phyloP scores from a whole-genome alignment of 2,113 vertebrate species.

The Hippocampus zosterae region DNA sequence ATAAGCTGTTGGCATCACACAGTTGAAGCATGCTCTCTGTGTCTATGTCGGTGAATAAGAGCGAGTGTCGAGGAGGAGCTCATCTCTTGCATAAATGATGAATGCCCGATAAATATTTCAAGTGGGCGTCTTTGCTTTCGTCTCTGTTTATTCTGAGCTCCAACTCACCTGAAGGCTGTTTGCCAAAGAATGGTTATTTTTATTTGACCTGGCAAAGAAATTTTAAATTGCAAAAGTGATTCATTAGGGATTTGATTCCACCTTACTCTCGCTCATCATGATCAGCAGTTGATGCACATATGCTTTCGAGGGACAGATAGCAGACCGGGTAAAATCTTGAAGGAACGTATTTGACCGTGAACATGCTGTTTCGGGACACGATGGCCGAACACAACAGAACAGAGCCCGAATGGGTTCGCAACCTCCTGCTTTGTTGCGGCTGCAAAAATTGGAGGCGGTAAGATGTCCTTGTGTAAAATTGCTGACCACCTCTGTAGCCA shows the following conservation, averaged over 20 bases:
- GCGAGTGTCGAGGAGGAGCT: constrained; percentile 71
- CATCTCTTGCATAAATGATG: constrained; percentile 80
- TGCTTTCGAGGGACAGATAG: constrained; percentile 40
- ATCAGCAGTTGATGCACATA: constrained; percentile 31
- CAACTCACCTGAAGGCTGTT: constrained; percentile 65
- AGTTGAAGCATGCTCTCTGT: constrained; percentile 31
- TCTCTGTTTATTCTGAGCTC: constrained; percentile 54
- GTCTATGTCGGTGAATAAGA: constrained; percentile 64
- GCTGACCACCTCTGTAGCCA: constrained; percentile 17
- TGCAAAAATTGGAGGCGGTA: constrained; percentile 66
- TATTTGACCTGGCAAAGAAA: constrained; percentile 67
- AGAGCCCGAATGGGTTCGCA: constrained; percentile 44
- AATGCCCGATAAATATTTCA: constrained; percentile 77
- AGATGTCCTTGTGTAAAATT: constrained; percentile 44
- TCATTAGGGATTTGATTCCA: constrained; percentile 57
- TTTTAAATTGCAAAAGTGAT: constrained; percentile 68
- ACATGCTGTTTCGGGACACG: constrained; percentile 43
- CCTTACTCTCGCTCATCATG: constrained; percentile 2
- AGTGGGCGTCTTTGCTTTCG: constrained; percentile 59
- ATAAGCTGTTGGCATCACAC: constrained; percentile 30
- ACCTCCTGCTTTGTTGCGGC: constrained; percentile 65
- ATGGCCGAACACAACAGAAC: constrained; percentile 61
- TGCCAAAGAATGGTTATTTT: constrained; percentile 73
- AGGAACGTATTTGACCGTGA: constrained; percentile 42
- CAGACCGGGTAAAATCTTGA: constrained; percentile 28